These are phyloP conservation scores for Hoplodrina ambigua DNA, from an alignment of 2,888 invertebrate species.

Conservation along the genomic window DNA sequence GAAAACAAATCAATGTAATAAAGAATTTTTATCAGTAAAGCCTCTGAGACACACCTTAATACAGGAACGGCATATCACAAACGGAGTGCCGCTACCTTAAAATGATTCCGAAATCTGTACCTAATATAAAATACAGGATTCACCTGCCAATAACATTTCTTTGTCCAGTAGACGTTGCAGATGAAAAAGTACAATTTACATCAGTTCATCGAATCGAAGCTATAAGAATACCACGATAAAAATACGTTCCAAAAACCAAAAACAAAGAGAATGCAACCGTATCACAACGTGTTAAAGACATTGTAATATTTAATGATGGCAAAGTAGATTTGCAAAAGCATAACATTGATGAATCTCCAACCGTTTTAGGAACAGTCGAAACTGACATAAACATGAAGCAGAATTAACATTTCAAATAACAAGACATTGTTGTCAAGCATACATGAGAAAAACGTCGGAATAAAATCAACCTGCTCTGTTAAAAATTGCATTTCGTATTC, in stretches of 20 bases:
- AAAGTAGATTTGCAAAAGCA: constrained; percentile 65
- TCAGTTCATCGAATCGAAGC: constrained; percentile 83
- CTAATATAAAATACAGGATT: constrained; percentile 84
- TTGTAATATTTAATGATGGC: constrained; percentile 3
- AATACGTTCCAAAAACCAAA: constrained; percentile 27
- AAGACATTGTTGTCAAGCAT: constrained; percentile 81
- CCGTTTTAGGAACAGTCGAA: constrained; percentile 84
- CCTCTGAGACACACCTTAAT: constrained; percentile 18
- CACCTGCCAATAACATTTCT: constrained; percentile 86
- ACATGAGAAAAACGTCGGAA: constrained; percentile 70
- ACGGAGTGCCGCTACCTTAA: constrained; percentile 69
- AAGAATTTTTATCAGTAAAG: not conserved
- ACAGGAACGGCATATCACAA: constrained; percentile 56
- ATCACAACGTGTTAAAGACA: constrained; percentile 11
- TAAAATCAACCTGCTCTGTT: constrained; percentile 79
- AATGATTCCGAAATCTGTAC: constrained; percentile 74
- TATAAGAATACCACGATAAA: constrained; percentile 66
- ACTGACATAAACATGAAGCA: constrained; percentile 83
- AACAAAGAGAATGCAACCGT: constrained; percentile 22
- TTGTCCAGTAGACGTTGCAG: constrained; percentile 79
- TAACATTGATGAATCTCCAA: constrained; percentile 86
- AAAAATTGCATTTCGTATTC: constrained; percentile 75
- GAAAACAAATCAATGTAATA: not conserved
- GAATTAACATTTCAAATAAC: constrained; percentile 88
- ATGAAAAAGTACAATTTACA: constrained; percentile 81